Percentiles rank a stretch among this genome's conserved stretches.
phyloP scores from a whole-genome alignment of 2,113 vertebrate genomes.

The Pagrus major region DNA sequence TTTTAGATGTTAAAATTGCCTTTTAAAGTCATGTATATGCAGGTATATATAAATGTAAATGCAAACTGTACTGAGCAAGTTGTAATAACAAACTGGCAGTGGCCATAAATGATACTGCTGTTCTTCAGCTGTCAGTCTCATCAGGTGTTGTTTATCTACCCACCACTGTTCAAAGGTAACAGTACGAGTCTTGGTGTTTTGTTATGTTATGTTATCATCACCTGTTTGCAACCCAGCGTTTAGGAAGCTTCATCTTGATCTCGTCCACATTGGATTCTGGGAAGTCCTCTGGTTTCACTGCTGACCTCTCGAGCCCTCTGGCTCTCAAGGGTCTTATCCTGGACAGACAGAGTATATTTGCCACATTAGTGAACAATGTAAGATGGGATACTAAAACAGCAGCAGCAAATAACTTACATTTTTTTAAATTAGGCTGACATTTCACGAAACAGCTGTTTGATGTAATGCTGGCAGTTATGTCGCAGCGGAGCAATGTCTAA shows the following conservation, averaged over 20 bases:
- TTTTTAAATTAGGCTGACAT: background rate
- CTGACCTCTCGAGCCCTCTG: constrained; percentile 8
- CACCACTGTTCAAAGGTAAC: background rate
- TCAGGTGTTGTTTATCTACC: background rate
- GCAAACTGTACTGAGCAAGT: background rate
- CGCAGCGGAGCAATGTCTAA: no score
- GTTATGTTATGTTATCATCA: constrained; percentile 7
- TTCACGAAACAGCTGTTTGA: background rate
- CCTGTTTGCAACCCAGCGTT: constrained; percentile 46
- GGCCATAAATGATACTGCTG: background rate
- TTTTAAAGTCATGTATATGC: background rate
- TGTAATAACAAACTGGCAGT: background rate
- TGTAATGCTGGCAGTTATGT: background rate
- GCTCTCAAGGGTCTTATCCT: constrained; percentile 43
- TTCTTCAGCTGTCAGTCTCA: no score
- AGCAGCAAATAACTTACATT: background rate
- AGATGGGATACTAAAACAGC: background rate
- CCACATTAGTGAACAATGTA: background rate
- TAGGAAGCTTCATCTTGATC: constrained; percentile 59
- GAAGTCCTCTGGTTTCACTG: constrained; percentile 2
- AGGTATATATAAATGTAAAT: background rate
- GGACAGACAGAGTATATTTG: background rate
- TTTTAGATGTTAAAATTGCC: background rate
- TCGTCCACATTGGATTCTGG: background rate
- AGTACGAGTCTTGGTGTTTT: background rate